phyloP scores from a whole-genome alignment of 2,113 vertebrate species.

The Haemorhous mexicanus region DNA sequence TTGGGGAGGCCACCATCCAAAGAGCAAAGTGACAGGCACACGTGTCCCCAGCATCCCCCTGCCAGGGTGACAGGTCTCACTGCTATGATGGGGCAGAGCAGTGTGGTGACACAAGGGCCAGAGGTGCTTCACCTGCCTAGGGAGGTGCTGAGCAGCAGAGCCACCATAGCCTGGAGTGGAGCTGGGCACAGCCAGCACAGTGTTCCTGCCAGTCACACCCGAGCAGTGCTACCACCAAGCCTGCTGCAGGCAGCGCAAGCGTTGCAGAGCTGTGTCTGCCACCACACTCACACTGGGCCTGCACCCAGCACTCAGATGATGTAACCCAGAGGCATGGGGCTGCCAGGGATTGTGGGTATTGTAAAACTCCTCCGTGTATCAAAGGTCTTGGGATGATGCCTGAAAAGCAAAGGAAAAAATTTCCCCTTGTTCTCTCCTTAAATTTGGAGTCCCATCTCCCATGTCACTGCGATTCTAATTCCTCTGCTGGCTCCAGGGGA shows the following conservation, averaged over 20 bases:
- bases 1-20: neutral
- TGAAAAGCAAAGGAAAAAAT: neutral
- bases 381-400: neutral
- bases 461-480: neutral
- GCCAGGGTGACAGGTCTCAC: rapidly evolving
- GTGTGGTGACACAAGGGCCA: neutral
- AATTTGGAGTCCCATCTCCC: neutral
- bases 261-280: rapidly evolving
- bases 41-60: neutral
- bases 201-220: neutral
- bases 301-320: neutral
- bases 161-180: neutral
- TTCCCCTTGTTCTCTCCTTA: neutral
- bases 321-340: rapidly evolving
- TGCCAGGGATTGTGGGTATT: neutral
- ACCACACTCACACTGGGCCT: rapidly evolving
- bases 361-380: neutral
- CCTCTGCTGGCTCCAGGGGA: neutral
- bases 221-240: neutral
- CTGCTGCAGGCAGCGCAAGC: rapidly evolving
- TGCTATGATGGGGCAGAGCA: neutral
- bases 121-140: rapidly evolving
- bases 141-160: neutral
- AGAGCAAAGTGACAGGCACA: conserved; percentile 1
- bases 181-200: neutral